These are phyloP conservation scores for Epinotia ramella DNA, from an alignment of 2,888 invertebrate genomes.

Conservation along the genomic window DNA sequence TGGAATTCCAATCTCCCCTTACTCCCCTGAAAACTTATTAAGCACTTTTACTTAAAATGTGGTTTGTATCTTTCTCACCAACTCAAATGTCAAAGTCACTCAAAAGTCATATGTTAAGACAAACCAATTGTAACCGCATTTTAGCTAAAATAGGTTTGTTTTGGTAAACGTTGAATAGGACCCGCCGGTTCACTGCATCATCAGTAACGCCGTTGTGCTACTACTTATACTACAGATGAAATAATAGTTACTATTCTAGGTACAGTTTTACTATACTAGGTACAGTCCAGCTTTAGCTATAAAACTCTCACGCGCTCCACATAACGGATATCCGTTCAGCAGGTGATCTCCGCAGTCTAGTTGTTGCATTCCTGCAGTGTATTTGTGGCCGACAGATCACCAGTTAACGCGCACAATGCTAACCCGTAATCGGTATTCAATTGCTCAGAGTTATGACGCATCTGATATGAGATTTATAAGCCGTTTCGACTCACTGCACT, in stretches of 20 bases:
- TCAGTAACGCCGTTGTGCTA: too few species aligned
- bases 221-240: neutral
- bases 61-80: too few species aligned
- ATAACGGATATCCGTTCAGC: slow-evolving; percentile 34
- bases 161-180: too few species aligned
- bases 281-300: neutral
- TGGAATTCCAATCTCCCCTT: too few species aligned
- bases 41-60: too few species aligned
- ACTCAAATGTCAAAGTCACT: too few species aligned
- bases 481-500: neutral
- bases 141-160: too few species aligned
- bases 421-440: slow-evolving; percentile 40
- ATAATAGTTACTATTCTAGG: too few species aligned
- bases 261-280: neutral
- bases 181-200: too few species aligned
- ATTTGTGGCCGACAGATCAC: slow-evolving; percentile 24
- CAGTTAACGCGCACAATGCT: slow-evolving; percentile 36
- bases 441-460: slow-evolving; percentile 38
- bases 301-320: slow-evolving; percentile 3
- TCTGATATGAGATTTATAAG: slow-evolving; percentile 9
- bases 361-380: slow-evolving; percentile 37
- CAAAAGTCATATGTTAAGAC: too few species aligned
- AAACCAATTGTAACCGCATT: too few species aligned
- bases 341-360: slow-evolving; percentile 41
- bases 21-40: too few species aligned